A percentile compares a stretch with the other conserved stretches of the same genome.
Conservation (phyloP, 2,113 vertebrate species). For the Pogona vitticeps region DNA sequence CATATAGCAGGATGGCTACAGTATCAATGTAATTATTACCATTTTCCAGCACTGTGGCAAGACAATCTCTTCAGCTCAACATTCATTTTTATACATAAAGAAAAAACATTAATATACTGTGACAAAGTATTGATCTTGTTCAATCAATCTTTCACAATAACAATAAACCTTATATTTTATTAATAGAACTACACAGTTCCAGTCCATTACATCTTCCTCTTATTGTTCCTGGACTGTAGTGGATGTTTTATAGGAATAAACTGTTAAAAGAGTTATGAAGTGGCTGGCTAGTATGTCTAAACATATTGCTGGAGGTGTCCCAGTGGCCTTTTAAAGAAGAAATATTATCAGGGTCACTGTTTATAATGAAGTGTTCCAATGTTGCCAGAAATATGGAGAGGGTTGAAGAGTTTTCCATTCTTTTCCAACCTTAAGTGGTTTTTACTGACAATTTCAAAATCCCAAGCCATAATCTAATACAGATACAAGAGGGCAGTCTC, state of each 20-base stretch:
- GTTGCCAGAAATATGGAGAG: background rate
- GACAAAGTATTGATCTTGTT: conserved; percentile 67
- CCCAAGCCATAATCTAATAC: background rate
- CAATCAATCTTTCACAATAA: conserved; percentile 66
- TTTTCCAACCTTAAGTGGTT: conserved; percentile 14
- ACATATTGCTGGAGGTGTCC: conserved; percentile 34
- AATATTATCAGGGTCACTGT: conserved; percentile 28
- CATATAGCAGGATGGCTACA: conserved; percentile 13
- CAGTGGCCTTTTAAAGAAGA: conserved; percentile 47
- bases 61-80: conserved; percentile 50
- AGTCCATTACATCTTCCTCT: conserved; percentile 55
- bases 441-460: background rate
- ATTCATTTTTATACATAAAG: conserved; percentile 59
- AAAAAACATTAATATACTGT: conserved; percentile 60
- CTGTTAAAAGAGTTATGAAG: conserved; percentile 54
- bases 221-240: conserved; percentile 58
- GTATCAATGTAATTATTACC: conserved; percentile 52
- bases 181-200: conserved; percentile 63
- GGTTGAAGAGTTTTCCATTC: conserved; percentile 29
- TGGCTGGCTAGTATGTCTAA: conserved; percentile 26
- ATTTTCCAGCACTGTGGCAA: conserved; percentile 48
- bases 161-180: conserved; percentile 73
- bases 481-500: background rate
- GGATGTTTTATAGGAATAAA: conserved; percentile 57
- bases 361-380: conserved; percentile 4